Evolutionary conservation across 2,797 vertebrate genomes (phyloP).

Genomic region (Luscinia luscinia): DNA sequence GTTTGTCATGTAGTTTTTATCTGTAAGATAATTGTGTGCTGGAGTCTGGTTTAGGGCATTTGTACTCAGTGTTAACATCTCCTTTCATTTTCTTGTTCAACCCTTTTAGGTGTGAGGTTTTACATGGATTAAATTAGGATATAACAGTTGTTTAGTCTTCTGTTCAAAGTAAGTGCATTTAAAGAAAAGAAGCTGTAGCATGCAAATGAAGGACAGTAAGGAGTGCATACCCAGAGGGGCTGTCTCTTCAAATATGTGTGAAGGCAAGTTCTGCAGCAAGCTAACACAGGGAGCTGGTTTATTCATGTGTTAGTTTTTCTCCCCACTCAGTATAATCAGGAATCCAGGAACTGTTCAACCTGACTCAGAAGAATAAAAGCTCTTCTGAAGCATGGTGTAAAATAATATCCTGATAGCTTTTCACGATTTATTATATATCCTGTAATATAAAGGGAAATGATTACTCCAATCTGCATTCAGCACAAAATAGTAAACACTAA

Average conservation of each 20-base stretch:
- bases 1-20: not conserved
- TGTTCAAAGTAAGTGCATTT: not conserved
- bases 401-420: not conserved
- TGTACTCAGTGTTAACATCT: not conserved
- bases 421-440: not conserved
- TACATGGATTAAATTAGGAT: not conserved
- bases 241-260: not conserved
- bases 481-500: not conserved
- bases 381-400: not conserved
- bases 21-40: not conserved
- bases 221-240: not conserved
- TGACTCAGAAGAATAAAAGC: not conserved
- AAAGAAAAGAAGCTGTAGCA: not conserved
- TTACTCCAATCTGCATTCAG: not conserved
- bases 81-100: not conserved
- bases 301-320: not conserved
- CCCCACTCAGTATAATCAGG: not conserved
- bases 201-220: not conserved
- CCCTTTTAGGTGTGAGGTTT: not conserved
- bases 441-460: not conserved
- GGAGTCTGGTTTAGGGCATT: not conserved
- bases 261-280: not conserved
- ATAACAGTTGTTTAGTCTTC: not conserved
- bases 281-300: not conserved
- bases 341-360: not conserved